Conservation (phyloP, 2,797 vertebrate genomes). For the Aplochiton taeniatus region DNA sequence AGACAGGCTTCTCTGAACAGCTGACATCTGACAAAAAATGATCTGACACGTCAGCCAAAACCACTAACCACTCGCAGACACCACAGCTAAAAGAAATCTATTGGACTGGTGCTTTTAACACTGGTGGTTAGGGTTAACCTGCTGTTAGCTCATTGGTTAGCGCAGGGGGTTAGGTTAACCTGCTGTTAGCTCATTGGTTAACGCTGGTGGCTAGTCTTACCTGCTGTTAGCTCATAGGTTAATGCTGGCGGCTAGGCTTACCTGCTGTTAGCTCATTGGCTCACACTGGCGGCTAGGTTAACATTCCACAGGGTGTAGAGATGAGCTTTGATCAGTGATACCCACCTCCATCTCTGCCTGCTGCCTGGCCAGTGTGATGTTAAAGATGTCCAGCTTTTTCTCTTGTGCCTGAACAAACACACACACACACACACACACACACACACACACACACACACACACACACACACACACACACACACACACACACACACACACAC, state of each 20-base stretch:
- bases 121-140: background rate
- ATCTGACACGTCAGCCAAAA: background rate
- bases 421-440: slow-evolving; percentile 17
- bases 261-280: too few relatives aligned
- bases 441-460: background rate
- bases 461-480: background rate
- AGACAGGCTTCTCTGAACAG: background rate
- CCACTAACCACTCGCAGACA: slow-evolving; percentile 1
- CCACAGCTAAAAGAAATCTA: background rate
- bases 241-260: too few relatives aligned
- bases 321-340: background rate
- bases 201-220: too few relatives aligned
- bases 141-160: too few relatives aligned
- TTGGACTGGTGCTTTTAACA: background rate
- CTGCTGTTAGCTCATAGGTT: too few relatives aligned
- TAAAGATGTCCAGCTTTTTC: slow-evolving; percentile 93
- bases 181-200: too few relatives aligned
- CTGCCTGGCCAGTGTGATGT: slow-evolving; percentile 94
- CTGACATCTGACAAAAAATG: background rate
- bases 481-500: slow-evolving; percentile 21
- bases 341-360: slow-evolving; percentile 97
- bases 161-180: too few relatives aligned
- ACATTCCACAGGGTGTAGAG: background rate
- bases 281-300: too few relatives aligned
- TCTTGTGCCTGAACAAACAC: slow-evolving; percentile 82